Percentiles rank a stretch among this genome's conserved stretches.
Conservation (phyloP, 2,888 invertebrate genomes). For the Drosophila sordidapex region DNA sequence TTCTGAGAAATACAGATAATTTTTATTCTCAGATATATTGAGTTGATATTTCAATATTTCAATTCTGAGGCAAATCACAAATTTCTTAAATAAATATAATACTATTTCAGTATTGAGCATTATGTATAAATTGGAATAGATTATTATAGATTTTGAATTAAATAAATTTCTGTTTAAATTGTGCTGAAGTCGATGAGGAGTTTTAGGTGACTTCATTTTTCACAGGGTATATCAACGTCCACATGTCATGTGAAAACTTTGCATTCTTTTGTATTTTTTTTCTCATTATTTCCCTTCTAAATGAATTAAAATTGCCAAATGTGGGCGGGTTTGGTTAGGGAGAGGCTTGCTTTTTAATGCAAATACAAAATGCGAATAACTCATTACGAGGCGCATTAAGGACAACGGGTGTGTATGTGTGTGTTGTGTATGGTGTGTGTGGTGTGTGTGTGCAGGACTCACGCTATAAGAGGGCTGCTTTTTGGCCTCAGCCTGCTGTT, state of each 20-base stretch:
- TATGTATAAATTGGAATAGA: neutral
- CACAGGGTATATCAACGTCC: constrained; percentile 17
- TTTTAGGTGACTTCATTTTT: neutral
- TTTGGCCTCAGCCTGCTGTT: constrained; percentile 34
- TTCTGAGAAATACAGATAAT: fast-evolving
- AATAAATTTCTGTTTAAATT: neutral
- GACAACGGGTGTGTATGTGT: constrained; percentile 49
- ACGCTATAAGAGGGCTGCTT: constrained; percentile 72
- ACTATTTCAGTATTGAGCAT: neutral
- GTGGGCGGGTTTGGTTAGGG: constrained; percentile 54
- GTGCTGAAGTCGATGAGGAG: neutral
- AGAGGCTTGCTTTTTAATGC: constrained; percentile 69
- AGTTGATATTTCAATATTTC: neutral
- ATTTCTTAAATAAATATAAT: neutral
- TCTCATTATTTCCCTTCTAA: constrained; percentile 73
- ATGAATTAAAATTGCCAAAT: constrained; percentile 77
- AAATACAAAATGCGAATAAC: constrained; percentile 79
- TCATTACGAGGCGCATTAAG: constrained; percentile 81
- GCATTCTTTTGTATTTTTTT: constrained; percentile 21
- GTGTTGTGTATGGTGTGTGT: constrained; percentile 16
- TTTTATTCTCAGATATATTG: neutral
- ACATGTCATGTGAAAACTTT: neutral
- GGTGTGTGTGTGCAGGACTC: constrained; percentile 52
- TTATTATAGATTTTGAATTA: neutral
- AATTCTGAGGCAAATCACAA: neutral